Percentiles rank a stretch among this genome's conserved stretches.
phyloP scores from a whole-genome alignment of 2,113 vertebrate genomes.

The Castor canadensis region DNA sequence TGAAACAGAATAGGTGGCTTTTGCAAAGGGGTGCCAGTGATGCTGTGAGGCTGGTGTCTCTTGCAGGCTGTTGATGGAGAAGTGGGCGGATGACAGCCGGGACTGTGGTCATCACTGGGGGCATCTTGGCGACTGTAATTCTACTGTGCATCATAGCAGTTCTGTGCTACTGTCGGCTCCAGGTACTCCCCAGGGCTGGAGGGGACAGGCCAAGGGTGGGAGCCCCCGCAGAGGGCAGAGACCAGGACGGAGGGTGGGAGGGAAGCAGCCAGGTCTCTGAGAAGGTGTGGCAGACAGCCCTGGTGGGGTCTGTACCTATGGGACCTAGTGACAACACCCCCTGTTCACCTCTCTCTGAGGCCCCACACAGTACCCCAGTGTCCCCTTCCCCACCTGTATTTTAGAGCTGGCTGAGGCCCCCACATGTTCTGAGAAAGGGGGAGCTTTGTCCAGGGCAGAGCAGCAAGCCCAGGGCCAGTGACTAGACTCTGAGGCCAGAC shows the following conservation, averaged over 20 bases:
- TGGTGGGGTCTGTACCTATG: neutral
- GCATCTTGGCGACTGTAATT: constrained; percentile 98
- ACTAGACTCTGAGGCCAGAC: neutral
- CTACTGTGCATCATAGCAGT: constrained; percentile 98
- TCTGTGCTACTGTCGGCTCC: constrained; percentile 98
- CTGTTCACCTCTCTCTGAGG: neutral
- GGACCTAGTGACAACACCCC: rapidly evolving
- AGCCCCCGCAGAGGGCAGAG: too few species aligned
- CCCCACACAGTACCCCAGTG: neutral
- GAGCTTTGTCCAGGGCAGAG: rapidly evolving
- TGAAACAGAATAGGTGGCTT: rapidly evolving
- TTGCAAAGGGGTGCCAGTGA: rapidly evolving
- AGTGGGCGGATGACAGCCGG: constrained; percentile 99
- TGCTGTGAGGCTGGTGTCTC: neutral
- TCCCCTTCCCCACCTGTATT: rapidly evolving
- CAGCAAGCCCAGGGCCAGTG: rapidly evolving
- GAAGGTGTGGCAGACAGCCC: neutral
- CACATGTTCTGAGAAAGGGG: rapidly evolving
- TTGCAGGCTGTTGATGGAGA: constrained; percentile 95
- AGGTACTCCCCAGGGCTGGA: constrained; percentile 84
- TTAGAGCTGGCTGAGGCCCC: rapidly evolving
- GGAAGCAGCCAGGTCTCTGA: neutral
- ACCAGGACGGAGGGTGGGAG: too few species aligned
- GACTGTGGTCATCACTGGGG: constrained; percentile 99
- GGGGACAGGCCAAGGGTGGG: neutral